phyloP scores from a whole-genome alignment of 2,888 invertebrate genomes.

The Rhingia rostrata region DNA sequence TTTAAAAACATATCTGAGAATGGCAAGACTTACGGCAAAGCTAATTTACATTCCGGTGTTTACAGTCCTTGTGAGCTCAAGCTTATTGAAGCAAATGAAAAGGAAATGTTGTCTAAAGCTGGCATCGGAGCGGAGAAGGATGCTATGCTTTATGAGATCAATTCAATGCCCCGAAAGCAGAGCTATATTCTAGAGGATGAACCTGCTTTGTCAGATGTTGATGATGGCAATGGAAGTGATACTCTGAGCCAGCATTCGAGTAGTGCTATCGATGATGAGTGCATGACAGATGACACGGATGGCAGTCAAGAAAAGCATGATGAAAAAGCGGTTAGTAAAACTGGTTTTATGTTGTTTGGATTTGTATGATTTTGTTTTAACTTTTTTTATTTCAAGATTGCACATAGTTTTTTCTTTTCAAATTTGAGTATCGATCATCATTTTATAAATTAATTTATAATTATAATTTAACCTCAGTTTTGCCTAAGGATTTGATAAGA shows the following conservation, averaged over 20 bases:
- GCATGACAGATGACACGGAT: conserved; percentile 58
- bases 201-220: conserved; percentile 57
- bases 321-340: conserved; percentile 50
- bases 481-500: no score
- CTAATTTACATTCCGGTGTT: conserved; percentile 77
- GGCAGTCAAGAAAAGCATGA: conserved; percentile 22
- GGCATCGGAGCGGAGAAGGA: conserved; percentile 70
- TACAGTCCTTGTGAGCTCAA: conserved; percentile 81
- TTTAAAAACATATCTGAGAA: conserved; percentile 77
- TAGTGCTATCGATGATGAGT: conserved; percentile 53
- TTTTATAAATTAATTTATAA: no score
- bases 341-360: not conserved
- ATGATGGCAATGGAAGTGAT: conserved; percentile 57
- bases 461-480: no score
- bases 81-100: conserved; percentile 77
- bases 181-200: conserved; percentile 54
- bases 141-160: conserved; percentile 60
- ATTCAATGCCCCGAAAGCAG: conserved; percentile 41
- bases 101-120: conserved; percentile 73
- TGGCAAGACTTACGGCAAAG: conserved; percentile 78
- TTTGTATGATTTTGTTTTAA: no score
- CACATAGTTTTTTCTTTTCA: no score
- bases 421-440: no score
- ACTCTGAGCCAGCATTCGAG: conserved; percentile 39
- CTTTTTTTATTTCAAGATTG: no score